A percentile compares a stretch with the other conserved stretches of the same genome.
Conservation (phyloP, 1,140 invertebrate species). For the Drosophila bocki region DNA sequence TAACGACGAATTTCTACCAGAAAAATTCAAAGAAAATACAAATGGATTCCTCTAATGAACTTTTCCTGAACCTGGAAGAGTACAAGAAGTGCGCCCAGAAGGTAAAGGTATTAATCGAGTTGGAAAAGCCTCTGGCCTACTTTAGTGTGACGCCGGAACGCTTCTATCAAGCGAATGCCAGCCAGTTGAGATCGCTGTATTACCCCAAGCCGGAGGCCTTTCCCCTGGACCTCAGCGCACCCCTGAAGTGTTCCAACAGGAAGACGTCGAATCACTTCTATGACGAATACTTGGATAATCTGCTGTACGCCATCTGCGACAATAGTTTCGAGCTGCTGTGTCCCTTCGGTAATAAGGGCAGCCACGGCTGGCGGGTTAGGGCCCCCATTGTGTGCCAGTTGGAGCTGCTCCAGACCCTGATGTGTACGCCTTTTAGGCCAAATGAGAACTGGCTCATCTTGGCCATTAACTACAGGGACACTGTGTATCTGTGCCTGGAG, state of each 20-base stretch:
- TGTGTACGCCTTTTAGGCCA: background rate
- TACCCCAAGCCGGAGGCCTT: slow-evolving; percentile 1
- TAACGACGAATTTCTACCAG: background rate
- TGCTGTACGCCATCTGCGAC: background rate
- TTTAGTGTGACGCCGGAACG: slow-evolving; percentile 6
- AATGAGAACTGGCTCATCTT: background rate
- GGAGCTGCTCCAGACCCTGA: background rate
- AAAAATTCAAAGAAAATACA: background rate
- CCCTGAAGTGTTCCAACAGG: background rate
- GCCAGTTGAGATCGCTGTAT: background rate
- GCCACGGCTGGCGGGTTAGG: background rate
- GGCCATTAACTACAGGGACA: slow-evolving; percentile 8
- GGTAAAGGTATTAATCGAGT: background rate
- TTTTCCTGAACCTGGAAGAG: background rate
- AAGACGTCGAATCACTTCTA: background rate
- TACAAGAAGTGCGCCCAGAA: background rate
- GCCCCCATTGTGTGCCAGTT: background rate
- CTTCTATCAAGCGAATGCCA: background rate
- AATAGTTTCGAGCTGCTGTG: background rate
- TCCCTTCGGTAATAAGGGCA: background rate
- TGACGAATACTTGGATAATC: slow-evolving; percentile 3
- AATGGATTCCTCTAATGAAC: background rate
- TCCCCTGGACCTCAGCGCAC: background rate
- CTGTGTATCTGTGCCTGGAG: background rate
- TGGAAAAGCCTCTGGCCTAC: background rate